Percentiles rank a stretch among this genome's conserved stretches.
Evolutionary conservation across 2,797 vertebrate species (phyloP).

Genomic region (Platyrinchus mystaceus): DNA sequence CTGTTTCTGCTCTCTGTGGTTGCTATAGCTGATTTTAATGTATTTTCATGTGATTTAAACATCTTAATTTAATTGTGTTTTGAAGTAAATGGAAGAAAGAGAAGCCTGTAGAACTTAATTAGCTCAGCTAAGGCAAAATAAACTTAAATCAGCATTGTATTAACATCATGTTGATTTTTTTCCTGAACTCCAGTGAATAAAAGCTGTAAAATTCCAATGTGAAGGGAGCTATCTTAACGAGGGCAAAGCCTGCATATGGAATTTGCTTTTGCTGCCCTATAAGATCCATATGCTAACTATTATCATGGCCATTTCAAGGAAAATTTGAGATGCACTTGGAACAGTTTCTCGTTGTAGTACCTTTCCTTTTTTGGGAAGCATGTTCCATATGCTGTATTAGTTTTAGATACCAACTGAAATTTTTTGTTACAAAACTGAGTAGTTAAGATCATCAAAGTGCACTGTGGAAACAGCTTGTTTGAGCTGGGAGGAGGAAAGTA

Average conservation of each 20-base stretch:
- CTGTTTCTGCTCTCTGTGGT: background rate
- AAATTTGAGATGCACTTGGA: background rate
- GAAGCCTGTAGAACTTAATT: background rate
- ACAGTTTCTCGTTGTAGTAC: background rate
- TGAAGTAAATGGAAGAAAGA: background rate
- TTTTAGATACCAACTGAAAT: background rate
- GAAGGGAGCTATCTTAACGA: background rate
- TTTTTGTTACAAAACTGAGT: background rate
- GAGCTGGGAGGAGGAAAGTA: background rate
- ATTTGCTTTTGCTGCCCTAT: background rate
- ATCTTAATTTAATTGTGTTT: background rate
- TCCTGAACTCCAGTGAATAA: background rate
- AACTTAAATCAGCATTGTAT: background rate
- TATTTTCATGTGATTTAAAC: background rate
- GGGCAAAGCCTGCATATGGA: background rate
- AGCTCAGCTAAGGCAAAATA: background rate
- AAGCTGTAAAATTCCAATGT: background rate
- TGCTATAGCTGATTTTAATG: background rate
- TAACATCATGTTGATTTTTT: background rate
- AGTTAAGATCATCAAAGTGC: background rate
- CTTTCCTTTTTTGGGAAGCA: background rate
- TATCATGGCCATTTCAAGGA: background rate
- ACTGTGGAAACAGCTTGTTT: background rate
- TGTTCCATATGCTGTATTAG: background rate
- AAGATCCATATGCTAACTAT: background rate